Evolutionary conservation across 1,140 invertebrate species (phyloP), one percentile per base, ranked within the genome.

Genomic region (Pinna nobilis): DNA sequence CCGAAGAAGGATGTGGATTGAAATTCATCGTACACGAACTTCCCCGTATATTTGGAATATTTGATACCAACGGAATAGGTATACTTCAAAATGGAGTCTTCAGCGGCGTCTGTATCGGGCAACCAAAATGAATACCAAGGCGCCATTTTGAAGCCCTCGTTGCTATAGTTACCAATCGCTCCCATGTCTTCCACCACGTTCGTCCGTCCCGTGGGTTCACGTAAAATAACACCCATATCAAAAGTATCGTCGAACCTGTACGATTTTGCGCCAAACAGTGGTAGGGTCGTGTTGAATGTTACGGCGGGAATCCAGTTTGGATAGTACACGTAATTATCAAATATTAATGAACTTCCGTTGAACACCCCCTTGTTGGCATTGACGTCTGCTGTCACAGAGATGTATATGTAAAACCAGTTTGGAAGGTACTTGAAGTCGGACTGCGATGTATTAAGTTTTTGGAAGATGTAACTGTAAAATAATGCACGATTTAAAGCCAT

Each of bases 381-480:
- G 1, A 99, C 95, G 89, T 99, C 97, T 0, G 97, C 96, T 0
- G 97, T 94, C 0, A 95, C 94, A 1, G 96, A 98, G 7, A 98
- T 89, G 83, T 98, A 98, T 84, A 98, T 98, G 85, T 99, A 99
- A 95, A 98, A 96, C 94, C 98, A 97, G 60, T 96, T 97, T 0
- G 97, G 97, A 90, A 98, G 96, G 74, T 96, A 94, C 0, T 95
- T 95, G 82, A 85, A 87, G 53, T 82, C 75, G 15, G 66, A 55
- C 20, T 73, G 39, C 3, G 84, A 80, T 51, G 68, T 70, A 71
- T 88, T 89, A 71, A 88, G 76, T 57, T 86, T 87, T 87, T 99
- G 97, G 0, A 98, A 91, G 60, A 98, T 97, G 82, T 97, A 91
- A 84, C 90, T 91, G 93, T 95, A 98, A 87, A 97, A 99, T 88